Conservation (phyloP, 2,888 invertebrate genomes). For the Gortyna flavago region DNA sequence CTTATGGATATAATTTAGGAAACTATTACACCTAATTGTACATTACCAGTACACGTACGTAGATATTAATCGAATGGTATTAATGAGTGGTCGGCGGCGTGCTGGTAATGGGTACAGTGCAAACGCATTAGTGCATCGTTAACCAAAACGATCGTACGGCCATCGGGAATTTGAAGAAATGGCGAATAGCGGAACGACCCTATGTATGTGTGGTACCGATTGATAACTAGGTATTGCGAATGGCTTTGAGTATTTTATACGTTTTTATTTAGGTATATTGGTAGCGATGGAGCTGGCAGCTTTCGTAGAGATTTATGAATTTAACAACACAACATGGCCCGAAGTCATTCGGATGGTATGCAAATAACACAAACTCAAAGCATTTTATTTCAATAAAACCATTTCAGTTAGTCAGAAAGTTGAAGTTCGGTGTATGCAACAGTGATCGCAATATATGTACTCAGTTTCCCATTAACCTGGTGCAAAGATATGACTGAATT, state of each 20-base stretch:
- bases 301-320: neutral
- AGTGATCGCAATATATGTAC: neutral
- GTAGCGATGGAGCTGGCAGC: neutral
- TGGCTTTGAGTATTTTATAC: conserved; percentile 1
- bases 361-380: neutral
- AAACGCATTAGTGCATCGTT: conserved; percentile 89
- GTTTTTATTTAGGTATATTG: neutral
- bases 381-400: neutral
- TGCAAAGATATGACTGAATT: neutral
- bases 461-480: neutral
- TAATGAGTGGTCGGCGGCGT: conserved; percentile 74
- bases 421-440: neutral
- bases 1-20: conserved; percentile 24
- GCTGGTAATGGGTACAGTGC: conserved; percentile 82
- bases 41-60: conserved; percentile 46
- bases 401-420: neutral
- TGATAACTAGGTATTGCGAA: conserved; percentile 29
- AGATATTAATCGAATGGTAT: conserved; percentile 73
- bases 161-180: conserved; percentile 67
- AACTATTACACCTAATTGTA: conserved; percentile 39
- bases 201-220: conserved; percentile 50
- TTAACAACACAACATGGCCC: neutral
- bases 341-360: too few relatives aligned
- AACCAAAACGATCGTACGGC: conserved; percentile 74
- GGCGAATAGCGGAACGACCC: conserved; percentile 48